phyloP scores from a whole-genome alignment of 2,888 invertebrate species.

The Notodonta dromedarius region DNA sequence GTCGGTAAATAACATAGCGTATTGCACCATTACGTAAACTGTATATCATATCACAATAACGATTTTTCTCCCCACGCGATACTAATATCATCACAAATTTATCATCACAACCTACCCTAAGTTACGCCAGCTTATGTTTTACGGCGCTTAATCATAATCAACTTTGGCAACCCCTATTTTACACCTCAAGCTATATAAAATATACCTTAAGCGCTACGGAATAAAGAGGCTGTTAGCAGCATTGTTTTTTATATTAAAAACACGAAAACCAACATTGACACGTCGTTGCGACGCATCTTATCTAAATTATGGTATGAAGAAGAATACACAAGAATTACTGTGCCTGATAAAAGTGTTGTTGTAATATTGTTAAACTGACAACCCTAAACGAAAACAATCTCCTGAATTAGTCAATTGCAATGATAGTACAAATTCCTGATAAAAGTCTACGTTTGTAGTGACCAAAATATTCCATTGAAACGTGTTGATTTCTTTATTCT shows the following conservation, averaged over 20 bases:
- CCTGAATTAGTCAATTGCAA: too few species aligned
- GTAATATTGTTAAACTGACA: not conserved
- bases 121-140: constrained; percentile 19
- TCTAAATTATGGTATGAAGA: constrained; percentile 16
- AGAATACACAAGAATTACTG: constrained; percentile 16
- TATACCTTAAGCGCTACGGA: accelerated
- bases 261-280: constrained; percentile 25
- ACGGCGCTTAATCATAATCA: constrained; percentile 37
- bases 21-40: not conserved
- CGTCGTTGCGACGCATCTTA: constrained; percentile 27
- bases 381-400: too few species aligned
- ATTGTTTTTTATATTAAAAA: constrained; percentile 10
- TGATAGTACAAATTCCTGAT: too few species aligned
- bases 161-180: constrained; percentile 4
- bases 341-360: constrained; percentile 7
- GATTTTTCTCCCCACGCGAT: not conserved
- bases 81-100: constrained; percentile 16
- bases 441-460: too few species aligned
- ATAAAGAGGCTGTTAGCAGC: not conserved
- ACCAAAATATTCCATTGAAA: too few species aligned
- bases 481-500: too few species aligned
- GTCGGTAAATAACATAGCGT: not conserved
- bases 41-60: not conserved
- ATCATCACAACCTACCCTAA: constrained; percentile 39
- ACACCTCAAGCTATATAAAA: not conserved